Evolutionary conservation across 2,888 invertebrate species (phyloP).

Genomic region (Thymelicus sylvestris): DNA sequence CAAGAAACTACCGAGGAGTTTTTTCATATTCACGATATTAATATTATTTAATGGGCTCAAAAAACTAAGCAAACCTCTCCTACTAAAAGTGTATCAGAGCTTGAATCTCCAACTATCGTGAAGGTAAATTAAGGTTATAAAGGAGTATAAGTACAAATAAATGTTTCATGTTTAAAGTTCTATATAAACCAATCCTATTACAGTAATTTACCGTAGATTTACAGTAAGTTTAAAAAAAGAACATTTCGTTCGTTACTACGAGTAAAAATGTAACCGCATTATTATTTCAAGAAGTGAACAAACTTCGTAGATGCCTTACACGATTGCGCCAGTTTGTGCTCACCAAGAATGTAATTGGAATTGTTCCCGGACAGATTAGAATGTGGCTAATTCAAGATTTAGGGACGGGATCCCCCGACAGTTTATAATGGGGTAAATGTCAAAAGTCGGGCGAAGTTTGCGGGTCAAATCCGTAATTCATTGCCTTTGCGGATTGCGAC

Average conservation of each 20-base stretch:
- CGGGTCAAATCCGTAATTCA: conserved; percentile 28
- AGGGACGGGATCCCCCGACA: conserved; percentile 39
- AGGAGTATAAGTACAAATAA: no score
- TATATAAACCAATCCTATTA: no score
- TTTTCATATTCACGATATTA: no score
- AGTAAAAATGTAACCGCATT: conserved; percentile 40
- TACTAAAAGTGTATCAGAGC: no score
- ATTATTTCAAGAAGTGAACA: conserved; percentile 70
- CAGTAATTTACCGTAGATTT: no score
- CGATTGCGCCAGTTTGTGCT: conserved; percentile 50
- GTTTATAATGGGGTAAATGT: conserved; percentile 34
- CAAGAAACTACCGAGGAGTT: no score
- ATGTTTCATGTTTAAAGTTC: no score
- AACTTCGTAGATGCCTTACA: conserved; percentile 70
- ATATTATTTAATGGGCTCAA: no score
- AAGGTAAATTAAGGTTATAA: no score
- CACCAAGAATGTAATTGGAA: conserved; percentile 74
- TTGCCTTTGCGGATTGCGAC: conserved; percentile 9
- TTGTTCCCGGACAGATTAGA: conserved; percentile 70
- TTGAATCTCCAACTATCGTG: no score
- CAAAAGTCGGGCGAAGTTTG: conserved; percentile 31
- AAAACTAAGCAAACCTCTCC: no score
- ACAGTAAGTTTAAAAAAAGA: no score
- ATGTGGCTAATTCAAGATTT: conserved; percentile 75
- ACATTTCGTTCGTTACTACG: not conserved